A percentile compares a stretch with the other conserved stretches of the same genome.
These are phyloP conservation scores for Channallabes apus DNA, from an alignment of 2,797 vertebrate species.

Conservation along the genomic window DNA sequence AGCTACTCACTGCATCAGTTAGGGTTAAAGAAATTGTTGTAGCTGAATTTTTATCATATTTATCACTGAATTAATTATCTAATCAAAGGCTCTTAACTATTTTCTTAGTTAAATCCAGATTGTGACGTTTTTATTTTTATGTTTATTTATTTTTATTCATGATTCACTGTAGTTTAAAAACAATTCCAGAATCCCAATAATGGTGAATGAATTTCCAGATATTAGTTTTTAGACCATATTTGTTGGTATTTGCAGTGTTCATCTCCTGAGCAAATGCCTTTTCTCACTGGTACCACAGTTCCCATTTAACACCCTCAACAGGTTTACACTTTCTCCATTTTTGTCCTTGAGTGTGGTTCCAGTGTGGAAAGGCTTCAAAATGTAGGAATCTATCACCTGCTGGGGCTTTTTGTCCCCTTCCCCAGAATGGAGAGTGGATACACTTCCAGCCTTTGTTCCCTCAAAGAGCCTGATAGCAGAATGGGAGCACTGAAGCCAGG, in stretches of 20 bases:
- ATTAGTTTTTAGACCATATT: background rate
- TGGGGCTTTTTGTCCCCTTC: slow-evolving; percentile 33
- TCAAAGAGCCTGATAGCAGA: slow-evolving; percentile 35
- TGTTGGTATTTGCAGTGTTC: background rate
- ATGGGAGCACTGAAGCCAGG: slow-evolving; percentile 34
- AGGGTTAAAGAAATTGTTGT: too few relatives aligned
- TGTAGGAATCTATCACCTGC: slow-evolving; percentile 52
- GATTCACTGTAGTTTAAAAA: background rate
- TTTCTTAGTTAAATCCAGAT: too few relatives aligned
- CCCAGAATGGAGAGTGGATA: slow-evolving; percentile 30
- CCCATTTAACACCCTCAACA: background rate
- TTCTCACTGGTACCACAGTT: background rate
- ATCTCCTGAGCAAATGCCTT: background rate
- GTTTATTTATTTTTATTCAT: background rate
- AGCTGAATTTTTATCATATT: too few relatives aligned
- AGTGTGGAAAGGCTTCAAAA: slow-evolving; percentile 32
- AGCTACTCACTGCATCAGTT: too few relatives aligned
- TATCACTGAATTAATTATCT: too few relatives aligned
- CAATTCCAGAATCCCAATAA: background rate
- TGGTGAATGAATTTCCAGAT: background rate
- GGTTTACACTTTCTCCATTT: background rate
- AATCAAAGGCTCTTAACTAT: too few relatives aligned
- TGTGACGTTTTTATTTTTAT: background rate
- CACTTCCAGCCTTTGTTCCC: slow-evolving; percentile 53
- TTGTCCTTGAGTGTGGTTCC: slow-evolving; percentile 40